These are phyloP conservation scores for Zaprionus vittiger DNA, from an alignment of 1,140 invertebrate species.

Conservation along the genomic window DNA sequence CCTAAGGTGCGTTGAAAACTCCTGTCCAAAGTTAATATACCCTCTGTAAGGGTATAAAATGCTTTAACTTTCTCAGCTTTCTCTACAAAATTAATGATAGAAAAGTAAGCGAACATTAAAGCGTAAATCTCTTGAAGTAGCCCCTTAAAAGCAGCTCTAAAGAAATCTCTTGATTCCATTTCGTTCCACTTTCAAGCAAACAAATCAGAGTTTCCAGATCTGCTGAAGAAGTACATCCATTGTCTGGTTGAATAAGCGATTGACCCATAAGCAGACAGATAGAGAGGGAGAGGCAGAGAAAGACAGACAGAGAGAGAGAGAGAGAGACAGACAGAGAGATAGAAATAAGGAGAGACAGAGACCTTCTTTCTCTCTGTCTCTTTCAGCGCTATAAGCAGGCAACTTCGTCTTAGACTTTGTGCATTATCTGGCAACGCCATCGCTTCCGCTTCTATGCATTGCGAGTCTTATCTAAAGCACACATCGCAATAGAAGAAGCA, in stretches of 20 bases:
- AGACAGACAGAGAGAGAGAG: neutral
- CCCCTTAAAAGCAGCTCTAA: too few species aligned
- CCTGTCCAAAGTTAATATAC: too few species aligned
- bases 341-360: too few species aligned
- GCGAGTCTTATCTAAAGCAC: slow-evolving; percentile 44
- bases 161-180: neutral
- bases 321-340: neutral
- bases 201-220: slow-evolving; percentile 7
- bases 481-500: slow-evolving; percentile 29
- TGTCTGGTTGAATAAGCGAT: neutral
- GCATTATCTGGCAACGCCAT: slow-evolving; percentile 52
- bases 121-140: neutral
- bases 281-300: neutral
- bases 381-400: slow-evolving; percentile 9
- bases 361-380: neutral
- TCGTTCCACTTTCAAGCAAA: neutral
- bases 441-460: slow-evolving; percentile 49
- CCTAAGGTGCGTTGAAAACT: too few species aligned
- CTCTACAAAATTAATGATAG: too few species aligned
- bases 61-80: too few species aligned
- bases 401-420: slow-evolving; percentile 24
- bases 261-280: neutral
- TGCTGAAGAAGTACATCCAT: neutral
- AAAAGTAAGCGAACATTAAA: neutral
- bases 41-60: too few species aligned